Evolutionary conservation across 2,797 vertebrate genomes (phyloP).

Genomic region (Danio tinwini): DNA sequence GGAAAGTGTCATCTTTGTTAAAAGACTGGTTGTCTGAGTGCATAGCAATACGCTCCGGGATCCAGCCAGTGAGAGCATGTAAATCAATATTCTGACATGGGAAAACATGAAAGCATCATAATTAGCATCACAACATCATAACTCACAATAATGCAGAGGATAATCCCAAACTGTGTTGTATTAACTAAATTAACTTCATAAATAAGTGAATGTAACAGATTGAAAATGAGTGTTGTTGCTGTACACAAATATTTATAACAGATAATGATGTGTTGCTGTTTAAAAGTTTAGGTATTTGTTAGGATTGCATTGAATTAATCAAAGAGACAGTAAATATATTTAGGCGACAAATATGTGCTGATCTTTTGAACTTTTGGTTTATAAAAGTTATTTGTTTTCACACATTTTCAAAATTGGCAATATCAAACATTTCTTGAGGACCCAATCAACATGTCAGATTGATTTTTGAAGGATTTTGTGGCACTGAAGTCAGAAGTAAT

Average conservation of each 20-base stretch:
- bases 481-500: not conserved
- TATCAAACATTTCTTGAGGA: not conserved
- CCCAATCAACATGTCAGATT: not conserved
- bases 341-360: not conserved
- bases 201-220: not conserved
- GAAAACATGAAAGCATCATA: not conserved
- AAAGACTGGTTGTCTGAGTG: constrained; percentile 98
- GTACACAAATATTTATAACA: not conserved
- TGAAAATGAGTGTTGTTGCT: not conserved
- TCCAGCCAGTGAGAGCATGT: constrained; percentile 98
- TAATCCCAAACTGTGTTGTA: too few species aligned
- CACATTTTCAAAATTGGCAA: not conserved
- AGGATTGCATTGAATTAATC: too few species aligned
- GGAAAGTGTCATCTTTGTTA: constrained; percentile 93
- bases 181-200: not conserved
- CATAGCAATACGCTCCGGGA: constrained; percentile 99
- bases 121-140: not conserved
- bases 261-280: not conserved
- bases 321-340: not conserved
- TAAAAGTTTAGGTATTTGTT: not conserved
- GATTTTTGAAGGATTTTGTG: not conserved
- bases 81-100: constrained; percentile 93
- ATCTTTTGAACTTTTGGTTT: not conserved
- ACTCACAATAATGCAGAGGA: not conserved
- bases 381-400: not conserved